Conservation (phyloP, 2,113 vertebrate genomes). For the Thomomys bottae region DNA sequence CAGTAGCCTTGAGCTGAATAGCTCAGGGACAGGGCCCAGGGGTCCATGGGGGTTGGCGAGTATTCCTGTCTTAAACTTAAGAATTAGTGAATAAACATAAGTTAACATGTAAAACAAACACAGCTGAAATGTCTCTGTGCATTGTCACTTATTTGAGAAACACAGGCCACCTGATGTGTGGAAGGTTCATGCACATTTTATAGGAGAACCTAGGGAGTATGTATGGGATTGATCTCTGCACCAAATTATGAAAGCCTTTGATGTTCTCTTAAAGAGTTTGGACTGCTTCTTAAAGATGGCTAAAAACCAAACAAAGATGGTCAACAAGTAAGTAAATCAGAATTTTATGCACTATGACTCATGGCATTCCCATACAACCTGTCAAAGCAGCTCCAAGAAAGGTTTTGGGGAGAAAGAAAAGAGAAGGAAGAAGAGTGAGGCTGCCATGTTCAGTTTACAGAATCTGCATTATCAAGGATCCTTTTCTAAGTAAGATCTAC, state of each 20-base stretch:
- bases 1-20: too few relatives aligned
- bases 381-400: not conserved
- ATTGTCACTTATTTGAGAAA: conserved; percentile 5
- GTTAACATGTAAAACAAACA: not conserved
- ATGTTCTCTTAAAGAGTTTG: not conserved
- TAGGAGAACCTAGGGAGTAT: not conserved
- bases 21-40: too few relatives aligned
- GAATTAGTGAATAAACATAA: not conserved
- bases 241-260: not conserved
- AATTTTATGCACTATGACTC: not conserved
- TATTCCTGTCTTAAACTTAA: too few relatives aligned
- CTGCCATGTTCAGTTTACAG: not conserved
- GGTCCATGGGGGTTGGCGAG: too few relatives aligned
- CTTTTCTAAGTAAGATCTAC: not conserved
- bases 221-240: not conserved
- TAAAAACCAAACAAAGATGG: conserved; percentile 31
- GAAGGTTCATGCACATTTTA: not conserved
- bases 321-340: not conserved
- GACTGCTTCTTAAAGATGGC: not conserved
- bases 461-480: not conserved
- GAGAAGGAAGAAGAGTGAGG: not conserved
- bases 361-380: not conserved
- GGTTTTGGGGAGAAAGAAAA: not conserved
- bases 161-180: conserved; percentile 4
- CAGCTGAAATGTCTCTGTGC: not conserved